Conservation (phyloP, 2,797 vertebrate species). For the Paedocypris micromegethes region DNA sequence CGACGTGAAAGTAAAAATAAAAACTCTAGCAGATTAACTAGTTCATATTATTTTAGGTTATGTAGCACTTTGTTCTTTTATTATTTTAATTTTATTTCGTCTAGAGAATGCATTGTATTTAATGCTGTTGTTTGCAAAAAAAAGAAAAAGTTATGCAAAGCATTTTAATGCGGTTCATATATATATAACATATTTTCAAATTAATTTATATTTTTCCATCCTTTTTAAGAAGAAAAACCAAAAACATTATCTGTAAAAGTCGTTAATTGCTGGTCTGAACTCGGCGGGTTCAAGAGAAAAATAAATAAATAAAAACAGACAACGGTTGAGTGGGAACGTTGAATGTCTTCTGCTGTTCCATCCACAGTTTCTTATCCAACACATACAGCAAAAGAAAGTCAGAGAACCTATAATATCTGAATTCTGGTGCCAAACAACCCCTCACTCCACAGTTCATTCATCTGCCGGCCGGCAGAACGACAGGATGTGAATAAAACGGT, state of each 20-base stretch:
- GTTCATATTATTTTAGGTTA: too few species aligned
- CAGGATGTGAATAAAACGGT: slow-evolving; percentile 22
- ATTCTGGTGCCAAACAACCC: slow-evolving; percentile 25
- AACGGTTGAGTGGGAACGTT: slow-evolving; percentile 22
- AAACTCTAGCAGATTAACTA: too few species aligned
- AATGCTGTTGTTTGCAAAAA: too few species aligned
- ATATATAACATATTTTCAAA: too few species aligned
- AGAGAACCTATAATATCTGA: slow-evolving; percentile 11
- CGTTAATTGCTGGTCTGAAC: slow-evolving; percentile 20
- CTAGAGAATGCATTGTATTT: too few species aligned
- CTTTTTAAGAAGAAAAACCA: background rate
- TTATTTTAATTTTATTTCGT: too few species aligned
- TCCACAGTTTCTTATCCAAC: slow-evolving; percentile 32
- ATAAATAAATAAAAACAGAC: slow-evolving; percentile 11
- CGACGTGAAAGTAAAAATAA: too few species aligned
- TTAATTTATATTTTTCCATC: too few species aligned
- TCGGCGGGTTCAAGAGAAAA: slow-evolving; percentile 14
- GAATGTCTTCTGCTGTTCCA: slow-evolving; percentile 31
- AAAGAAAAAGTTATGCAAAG: too few species aligned
- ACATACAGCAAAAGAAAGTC: slow-evolving; percentile 31
- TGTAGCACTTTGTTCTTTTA: too few species aligned
- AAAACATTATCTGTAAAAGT: slow-evolving; percentile 26
- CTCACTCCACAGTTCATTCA: slow-evolving; percentile 37
- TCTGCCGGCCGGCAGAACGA: slow-evolving; percentile 18
- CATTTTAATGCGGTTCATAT: too few species aligned